A percentile compares a stretch with the other conserved stretches of the same genome.
These are phyloP conservation scores for Galerucella calmariensis DNA, from an alignment of 2,888 invertebrate genomes.

Conservation along the genomic window DNA sequence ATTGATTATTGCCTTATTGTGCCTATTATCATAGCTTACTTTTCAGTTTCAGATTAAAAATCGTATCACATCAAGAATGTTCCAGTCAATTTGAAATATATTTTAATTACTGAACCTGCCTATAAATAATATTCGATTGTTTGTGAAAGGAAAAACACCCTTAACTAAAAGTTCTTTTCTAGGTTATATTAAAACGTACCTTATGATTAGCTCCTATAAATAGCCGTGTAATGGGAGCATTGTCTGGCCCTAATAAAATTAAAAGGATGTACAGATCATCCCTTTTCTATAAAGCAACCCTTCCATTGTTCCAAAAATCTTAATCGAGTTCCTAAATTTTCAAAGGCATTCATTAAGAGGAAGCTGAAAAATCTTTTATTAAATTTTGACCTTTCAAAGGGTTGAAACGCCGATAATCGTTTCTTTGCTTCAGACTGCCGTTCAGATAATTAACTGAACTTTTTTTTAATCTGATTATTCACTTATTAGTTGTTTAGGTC, in stretches of 20 bases:
- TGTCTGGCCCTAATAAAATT: slow-evolving; percentile 41
- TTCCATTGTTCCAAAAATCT: slow-evolving; percentile 39
- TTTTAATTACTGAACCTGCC: neutral
- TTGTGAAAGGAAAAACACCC: slow-evolving; percentile 4
- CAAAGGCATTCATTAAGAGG: slow-evolving; percentile 42
- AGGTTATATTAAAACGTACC: slow-evolving; percentile 30
- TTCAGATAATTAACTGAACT: slow-evolving; percentile 24
- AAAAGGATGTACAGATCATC: slow-evolving; percentile 40
- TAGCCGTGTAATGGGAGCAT: slow-evolving; percentile 41
- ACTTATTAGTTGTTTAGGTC: slow-evolving; percentile 19
- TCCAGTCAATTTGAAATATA: neutral
- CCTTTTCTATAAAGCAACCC: slow-evolving; percentile 40
- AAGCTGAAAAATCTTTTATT: slow-evolving; percentile 47
- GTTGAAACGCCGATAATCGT: slow-evolving; percentile 37
- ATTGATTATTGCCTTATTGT: too few relatives aligned
- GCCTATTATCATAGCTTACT: too few relatives aligned
- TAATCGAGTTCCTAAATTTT: slow-evolving; percentile 42
- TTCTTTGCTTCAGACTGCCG: neutral
- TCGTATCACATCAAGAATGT: neutral
- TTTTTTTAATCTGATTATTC: slow-evolving; percentile 23
- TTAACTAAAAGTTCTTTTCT: slow-evolving; percentile 8
- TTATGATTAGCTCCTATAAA: slow-evolving; percentile 40
- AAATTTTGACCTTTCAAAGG: slow-evolving; percentile 49
- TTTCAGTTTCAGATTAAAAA: too few relatives aligned
- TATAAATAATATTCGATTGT: neutral